These are phyloP conservation scores for Fringilla coelebs DNA, from an alignment of 2,797 vertebrate species.

Conservation along the genomic window DNA sequence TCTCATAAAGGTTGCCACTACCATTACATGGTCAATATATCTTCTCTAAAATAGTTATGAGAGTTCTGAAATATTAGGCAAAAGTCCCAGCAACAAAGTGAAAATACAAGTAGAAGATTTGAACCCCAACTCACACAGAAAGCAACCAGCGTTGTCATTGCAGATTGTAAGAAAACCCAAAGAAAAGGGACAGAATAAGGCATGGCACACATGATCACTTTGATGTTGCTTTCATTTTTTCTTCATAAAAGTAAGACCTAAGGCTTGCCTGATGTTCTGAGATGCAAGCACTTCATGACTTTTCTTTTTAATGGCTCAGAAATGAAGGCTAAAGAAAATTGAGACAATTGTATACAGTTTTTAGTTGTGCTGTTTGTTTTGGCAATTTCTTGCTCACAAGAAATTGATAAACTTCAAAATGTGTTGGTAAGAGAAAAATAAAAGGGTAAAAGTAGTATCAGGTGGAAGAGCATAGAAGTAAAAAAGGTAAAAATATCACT, in stretches of 20 bases:
- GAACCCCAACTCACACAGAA: neutral
- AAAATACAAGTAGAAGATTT: neutral
- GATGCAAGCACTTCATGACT: neutral
- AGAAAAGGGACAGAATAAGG: neutral
- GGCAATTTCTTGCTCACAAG: neutral
- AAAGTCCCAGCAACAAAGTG: neutral
- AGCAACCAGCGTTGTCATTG: accelerated
- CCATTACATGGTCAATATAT: neutral
- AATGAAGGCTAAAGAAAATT: neutral
- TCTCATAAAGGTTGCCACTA: neutral
- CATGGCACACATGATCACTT: neutral
- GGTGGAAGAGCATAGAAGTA: neutral
- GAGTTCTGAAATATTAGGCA: neutral
- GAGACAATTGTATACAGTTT: neutral
- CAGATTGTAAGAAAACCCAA: neutral
- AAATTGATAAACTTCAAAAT: neutral
- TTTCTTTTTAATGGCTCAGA: neutral
- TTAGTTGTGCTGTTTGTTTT: neutral
- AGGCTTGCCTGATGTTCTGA: neutral
- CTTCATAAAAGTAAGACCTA: neutral
- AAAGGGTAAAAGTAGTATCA: neutral
- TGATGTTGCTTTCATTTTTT: neutral
- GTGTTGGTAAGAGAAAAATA: neutral
- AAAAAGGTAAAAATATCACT: neutral
- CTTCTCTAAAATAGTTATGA: neutral